Conservation (phyloP, 2,113 vertebrate genomes). For the Toxostoma redivivum region DNA sequence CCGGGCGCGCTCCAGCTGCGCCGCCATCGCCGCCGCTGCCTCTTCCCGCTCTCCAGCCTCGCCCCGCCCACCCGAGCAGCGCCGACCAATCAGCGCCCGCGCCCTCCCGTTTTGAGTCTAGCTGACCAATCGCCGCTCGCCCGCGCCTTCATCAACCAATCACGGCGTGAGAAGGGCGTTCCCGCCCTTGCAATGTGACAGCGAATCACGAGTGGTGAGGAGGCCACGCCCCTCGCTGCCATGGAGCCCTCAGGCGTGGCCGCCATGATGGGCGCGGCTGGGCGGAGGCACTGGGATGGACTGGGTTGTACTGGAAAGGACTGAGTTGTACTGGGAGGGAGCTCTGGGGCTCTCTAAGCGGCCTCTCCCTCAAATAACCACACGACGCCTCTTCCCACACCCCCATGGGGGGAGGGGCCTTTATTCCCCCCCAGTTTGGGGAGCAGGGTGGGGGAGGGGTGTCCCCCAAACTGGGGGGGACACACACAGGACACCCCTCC, state of each 20-base stretch:
- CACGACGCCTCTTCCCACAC: too few relatives aligned
- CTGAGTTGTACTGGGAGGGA: not conserved
- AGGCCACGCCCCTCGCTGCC: not conserved
- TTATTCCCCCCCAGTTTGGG: too few relatives aligned
- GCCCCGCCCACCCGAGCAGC: not conserved
- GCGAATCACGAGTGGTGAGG: not conserved
- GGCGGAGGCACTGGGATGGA: too few relatives aligned
- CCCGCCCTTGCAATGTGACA: rapidly evolving
- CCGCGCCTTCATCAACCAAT: not conserved
- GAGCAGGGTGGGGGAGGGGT: too few relatives aligned
- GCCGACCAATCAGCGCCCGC: not conserved
- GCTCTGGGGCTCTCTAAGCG: too few relatives aligned
- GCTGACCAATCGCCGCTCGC: not conserved
- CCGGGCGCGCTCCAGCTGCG: not conserved
- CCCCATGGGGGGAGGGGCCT: too few relatives aligned
- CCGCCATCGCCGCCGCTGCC: not conserved
- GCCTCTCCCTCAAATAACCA: too few relatives aligned
- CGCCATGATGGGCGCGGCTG: too few relatives aligned
- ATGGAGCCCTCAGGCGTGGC: too few relatives aligned
- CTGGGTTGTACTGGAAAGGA: too few relatives aligned
- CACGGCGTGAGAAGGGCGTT: rapidly evolving
- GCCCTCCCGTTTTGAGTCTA: rapidly evolving
- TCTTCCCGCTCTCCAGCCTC: not conserved
- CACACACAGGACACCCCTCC: too few relatives aligned
- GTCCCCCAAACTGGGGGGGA: too few relatives aligned